Percentiles rank a stretch among this genome's conserved stretches.
phyloP scores from a whole-genome alignment of 2,888 invertebrate genomes.

The Philereme vetulata region DNA sequence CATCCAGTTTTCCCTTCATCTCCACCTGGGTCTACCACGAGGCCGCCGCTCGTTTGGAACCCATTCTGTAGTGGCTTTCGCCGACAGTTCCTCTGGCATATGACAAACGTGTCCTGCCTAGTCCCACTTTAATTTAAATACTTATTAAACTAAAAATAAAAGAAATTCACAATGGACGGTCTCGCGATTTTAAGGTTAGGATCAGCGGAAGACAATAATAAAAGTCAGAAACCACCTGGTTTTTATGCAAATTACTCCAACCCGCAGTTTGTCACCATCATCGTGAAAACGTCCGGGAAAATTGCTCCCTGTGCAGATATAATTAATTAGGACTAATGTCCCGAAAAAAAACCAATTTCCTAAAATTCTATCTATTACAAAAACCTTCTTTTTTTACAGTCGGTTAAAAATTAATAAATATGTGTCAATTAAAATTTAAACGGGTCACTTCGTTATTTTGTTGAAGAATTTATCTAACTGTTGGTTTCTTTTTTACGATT shows the following conservation, averaged over 20 bases:
- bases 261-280: constrained; percentile 75
- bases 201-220: too few species aligned
- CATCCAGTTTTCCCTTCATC: too few species aligned
- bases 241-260: constrained; percentile 1
- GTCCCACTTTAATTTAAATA: too few species aligned
- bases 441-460: constrained; percentile 6
- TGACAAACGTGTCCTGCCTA: too few species aligned
- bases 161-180: too few species aligned
- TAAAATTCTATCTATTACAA: constrained; percentile 66
- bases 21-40: too few species aligned
- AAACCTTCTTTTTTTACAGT: background rate
- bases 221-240: background rate
- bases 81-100: too few species aligned
- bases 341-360: constrained; percentile 83
- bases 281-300: constrained; percentile 74
- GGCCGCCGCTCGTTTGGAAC: too few species aligned
- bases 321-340: constrained; percentile 80
- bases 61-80: too few species aligned
- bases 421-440: constrained; percentile 40
- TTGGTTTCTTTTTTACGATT: constrained; percentile 23
- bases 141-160: too few species aligned
- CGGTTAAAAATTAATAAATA: constrained; percentile 75
- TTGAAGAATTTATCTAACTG: constrained; percentile 9
- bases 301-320: constrained; percentile 72
- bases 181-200: too few species aligned